Evolutionary conservation across 2,113 vertebrate genomes (phyloP), one percentile per base, ranked within the genome.

Genomic region (human (Homo sapiens)): DNA sequence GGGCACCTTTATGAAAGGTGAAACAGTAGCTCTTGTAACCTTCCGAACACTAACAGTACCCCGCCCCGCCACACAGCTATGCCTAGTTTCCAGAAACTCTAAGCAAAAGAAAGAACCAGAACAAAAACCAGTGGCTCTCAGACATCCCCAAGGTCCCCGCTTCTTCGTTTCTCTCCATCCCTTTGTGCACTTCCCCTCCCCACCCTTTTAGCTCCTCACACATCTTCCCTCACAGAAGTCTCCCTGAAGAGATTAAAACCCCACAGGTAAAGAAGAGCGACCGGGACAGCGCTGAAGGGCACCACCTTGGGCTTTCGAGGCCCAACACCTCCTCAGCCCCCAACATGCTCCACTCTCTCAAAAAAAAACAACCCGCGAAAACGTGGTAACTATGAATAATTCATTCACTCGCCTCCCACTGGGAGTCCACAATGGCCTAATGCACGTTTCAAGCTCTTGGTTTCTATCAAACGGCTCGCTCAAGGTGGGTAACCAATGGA

Each of bases 151-250:
- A n/a, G 59, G 27, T 64, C 6, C 66, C 16, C 1, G 2, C 35
- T 27, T 76, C 85, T 7, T 4, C 35, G 1, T 0, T 23, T 8
- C 61, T 45, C 59, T 11, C 52, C 59, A 1, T 4, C 3, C 70
- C 61, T 52, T 6, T 45, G 3, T 0, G 16, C 18, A 13, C 38
- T 1, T 25, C 40, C 13, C 5, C 10, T 0, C 32, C 10, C 17
- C 76, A 16, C 50, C 52, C 27, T 10, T 3, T 3, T 0, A 12
- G 38, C 0, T 20, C 40, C 61, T 61, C 81, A 8, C 17, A 48
- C 3, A 18, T 4, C 35, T 12, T 38, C 22, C 17, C 75, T 25
- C 10, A n/a, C 45, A 17, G 80, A 7, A 2, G 52, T 59, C 8
- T 50, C 84, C 35, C 66, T 5, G 81, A 17, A 27, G 9, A 43